A percentile compares a stretch with the other conserved stretches of the same genome.
These are phyloP conservation scores for Glyptemys insculpta DNA, from an alignment of 2,797 vertebrate species.

Conservation along the genomic window DNA sequence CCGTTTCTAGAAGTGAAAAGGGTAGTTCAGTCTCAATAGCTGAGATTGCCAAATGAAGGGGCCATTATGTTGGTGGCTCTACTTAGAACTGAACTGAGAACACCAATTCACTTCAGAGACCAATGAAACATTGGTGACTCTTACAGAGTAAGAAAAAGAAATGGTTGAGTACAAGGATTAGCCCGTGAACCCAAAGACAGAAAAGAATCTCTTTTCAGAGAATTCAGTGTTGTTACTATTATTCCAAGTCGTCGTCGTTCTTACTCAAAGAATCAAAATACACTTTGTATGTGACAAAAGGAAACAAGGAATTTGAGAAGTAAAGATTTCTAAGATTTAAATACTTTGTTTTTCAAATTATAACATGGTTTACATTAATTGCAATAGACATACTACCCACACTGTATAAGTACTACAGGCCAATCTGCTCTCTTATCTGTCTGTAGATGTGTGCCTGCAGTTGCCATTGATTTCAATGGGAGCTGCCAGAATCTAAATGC, in stretches of 20 bases:
- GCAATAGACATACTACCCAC: background rate
- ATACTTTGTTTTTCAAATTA: background rate
- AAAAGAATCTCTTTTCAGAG: conserved; percentile 72
- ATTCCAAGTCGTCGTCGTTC: no score
- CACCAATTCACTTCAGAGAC: conserved; percentile 41
- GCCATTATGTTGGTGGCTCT: conserved; percentile 18
- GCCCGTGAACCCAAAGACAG: conserved; percentile 64
- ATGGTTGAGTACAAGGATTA: conserved; percentile 57
- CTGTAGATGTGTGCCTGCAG: conserved; percentile 52
- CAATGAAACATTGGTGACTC: conserved; percentile 37
- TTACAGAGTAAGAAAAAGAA: conserved; percentile 51
- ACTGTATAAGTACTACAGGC: background rate
- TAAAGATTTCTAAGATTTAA: background rate
- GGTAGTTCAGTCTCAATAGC: background rate
- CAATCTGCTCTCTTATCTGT: conserved; percentile 30
- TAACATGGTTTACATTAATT: background rate
- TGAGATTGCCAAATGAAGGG: background rate
- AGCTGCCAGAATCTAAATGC: conserved; percentile 58
- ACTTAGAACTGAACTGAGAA: conserved; percentile 1
- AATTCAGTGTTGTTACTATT: conserved; percentile 27
- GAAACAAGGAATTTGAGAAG: background rate
- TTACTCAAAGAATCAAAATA: background rate
- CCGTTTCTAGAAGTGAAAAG: background rate
- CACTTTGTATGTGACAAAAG: background rate
- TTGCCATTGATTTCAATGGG: conserved; percentile 48